Conservation (phyloP, 2,888 invertebrate genomes). For the Luperina testacea region DNA sequence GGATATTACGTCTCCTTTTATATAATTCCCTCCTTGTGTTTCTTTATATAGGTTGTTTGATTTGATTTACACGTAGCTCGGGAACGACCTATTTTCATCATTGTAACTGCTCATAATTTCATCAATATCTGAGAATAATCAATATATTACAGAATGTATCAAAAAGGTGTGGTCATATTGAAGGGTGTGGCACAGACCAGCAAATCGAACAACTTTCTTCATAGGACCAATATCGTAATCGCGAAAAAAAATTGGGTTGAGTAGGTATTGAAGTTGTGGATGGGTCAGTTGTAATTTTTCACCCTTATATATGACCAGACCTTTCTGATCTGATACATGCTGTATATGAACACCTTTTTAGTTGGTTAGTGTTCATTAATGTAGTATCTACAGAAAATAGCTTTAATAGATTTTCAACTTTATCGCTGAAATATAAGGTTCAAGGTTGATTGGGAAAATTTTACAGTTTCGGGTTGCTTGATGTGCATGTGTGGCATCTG, state of each 20-base stretch:
- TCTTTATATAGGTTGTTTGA: background rate
- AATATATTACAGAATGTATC: background rate
- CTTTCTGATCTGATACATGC: too few relatives aligned
- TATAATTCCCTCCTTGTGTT: background rate
- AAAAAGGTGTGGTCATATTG: background rate
- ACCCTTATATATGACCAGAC: too few relatives aligned
- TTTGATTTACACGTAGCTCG: background rate
- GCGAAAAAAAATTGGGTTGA: background rate
- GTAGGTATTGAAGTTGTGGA: background rate
- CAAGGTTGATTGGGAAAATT: too few relatives aligned
- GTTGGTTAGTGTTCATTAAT: too few relatives aligned
- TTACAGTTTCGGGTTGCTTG: too few relatives aligned
- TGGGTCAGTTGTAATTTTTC: background rate
- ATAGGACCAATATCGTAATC: background rate
- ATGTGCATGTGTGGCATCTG: too few relatives aligned
- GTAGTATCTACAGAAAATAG: too few relatives aligned
- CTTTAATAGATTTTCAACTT: too few relatives aligned
- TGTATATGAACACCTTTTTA: background rate
- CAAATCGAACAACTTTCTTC: background rate
- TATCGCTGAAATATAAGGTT: too few relatives aligned
- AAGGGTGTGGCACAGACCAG: background rate
- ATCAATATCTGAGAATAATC: background rate
- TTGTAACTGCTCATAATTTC: background rate
- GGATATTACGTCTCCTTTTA: slow-evolving; percentile 17
- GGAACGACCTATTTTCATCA: background rate